phyloP scores from a whole-genome alignment of 2,797 vertebrate genomes.

The Sebastes iracundus region DNA sequence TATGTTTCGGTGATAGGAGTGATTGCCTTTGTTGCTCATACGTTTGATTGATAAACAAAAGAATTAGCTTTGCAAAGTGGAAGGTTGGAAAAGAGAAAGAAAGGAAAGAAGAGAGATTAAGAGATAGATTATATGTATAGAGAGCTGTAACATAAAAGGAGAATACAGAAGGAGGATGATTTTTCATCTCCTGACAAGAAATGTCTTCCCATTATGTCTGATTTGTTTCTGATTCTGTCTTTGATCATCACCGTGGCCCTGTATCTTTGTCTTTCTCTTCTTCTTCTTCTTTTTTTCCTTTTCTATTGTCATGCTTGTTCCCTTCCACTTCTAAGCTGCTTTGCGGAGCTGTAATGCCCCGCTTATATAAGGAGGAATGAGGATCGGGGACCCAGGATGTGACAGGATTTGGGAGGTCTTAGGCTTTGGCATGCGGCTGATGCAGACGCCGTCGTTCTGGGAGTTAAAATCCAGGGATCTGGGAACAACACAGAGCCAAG shows the following conservation, averaged over 20 bases:
- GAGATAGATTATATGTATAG: not conserved
- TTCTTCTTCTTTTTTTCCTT: not conserved
- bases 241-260: constrained; percentile 6
- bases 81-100: not conserved
- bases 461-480: constrained; percentile 31
- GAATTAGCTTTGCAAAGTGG: not conserved
- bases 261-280: constrained; percentile 5
- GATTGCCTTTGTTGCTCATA: not conserved
- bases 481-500: constrained; percentile 8
- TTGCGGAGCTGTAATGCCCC: constrained; percentile 42
- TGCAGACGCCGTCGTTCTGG: not conserved
- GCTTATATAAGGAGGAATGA: constrained; percentile 20
- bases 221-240: constrained; percentile 16
- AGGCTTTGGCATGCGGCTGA: constrained; percentile 4
- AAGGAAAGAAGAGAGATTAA: not conserved
- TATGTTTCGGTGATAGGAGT: not conserved
- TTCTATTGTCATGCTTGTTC: constrained; percentile 24
- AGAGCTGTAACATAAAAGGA: constrained; percentile 1
- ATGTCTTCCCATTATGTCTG: constrained; percentile 32
- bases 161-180: constrained; percentile 15
- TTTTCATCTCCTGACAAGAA: constrained; percentile 29
- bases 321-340: constrained; percentile 36
- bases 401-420: constrained; percentile 57
- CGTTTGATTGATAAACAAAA: not conserved
- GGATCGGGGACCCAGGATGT: constrained; percentile 23